Evolutionary conservation across 2,113 vertebrate species (phyloP).

Genomic region (human): DNA sequence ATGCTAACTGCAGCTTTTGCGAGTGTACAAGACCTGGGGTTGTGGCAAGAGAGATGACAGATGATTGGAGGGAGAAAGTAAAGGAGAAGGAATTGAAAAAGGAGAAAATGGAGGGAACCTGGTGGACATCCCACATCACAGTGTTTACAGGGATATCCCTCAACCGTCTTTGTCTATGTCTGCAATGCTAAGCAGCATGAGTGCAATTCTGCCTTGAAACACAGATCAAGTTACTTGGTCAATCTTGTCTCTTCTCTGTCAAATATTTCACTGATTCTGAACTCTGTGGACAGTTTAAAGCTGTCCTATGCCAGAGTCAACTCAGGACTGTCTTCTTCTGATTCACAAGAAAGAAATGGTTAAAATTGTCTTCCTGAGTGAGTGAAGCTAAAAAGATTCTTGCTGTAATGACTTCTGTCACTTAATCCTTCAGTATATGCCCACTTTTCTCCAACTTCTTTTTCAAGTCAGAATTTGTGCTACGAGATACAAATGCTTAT

Average conservation of each 20-base stretch:
- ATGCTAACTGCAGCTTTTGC: neutral
- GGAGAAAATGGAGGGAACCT: neutral
- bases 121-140: neutral
- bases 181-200: neutral
- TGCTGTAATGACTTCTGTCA: neutral
- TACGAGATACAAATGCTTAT: neutral
- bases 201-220: conserved; percentile 66
- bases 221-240: conserved; percentile 30
- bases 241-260: conserved; percentile 33
- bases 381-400: neutral
- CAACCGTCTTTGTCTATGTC: neutral
- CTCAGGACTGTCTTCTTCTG: neutral
- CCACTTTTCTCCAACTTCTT: neutral
- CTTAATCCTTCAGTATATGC: neutral
- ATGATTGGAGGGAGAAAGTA: neutral
- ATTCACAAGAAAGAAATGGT: neutral
- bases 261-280: conserved; percentile 43
- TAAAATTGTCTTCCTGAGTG: neutral
- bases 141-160: neutral
- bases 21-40: neutral
- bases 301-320: neutral
- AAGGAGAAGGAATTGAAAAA: neutral
- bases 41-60: neutral
- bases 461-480: neutral
- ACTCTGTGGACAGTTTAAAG: neutral